Evolutionary conservation across 1,140 invertebrate species (phyloP).

Genomic region (Cotesia vestalis): DNA sequence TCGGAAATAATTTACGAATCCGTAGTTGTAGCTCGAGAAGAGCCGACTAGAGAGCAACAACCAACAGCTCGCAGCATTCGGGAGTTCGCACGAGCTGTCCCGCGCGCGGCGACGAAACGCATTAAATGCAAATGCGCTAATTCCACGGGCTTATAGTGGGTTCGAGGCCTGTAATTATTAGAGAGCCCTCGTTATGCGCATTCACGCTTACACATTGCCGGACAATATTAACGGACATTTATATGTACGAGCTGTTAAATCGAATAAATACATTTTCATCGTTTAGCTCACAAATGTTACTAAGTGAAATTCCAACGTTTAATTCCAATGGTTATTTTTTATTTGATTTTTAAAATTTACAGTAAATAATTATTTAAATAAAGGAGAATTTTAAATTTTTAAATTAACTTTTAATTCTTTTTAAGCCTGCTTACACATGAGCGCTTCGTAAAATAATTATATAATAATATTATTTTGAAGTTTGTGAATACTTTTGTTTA

Average conservation of each 20-base stretch:
- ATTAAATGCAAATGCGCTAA: slow-evolving; percentile 46
- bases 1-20: slow-evolving; percentile 40
- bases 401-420: too few species aligned
- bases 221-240: slow-evolving; percentile 23
- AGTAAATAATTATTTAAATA: too few species aligned
- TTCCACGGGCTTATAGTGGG: slow-evolving; percentile 44
- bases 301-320: background rate
- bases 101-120: slow-evolving; percentile 5
- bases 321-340: too few species aligned
- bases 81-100: slow-evolving; percentile 22
- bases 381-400: too few species aligned
- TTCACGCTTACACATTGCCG: slow-evolving; percentile 7
- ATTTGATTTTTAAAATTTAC: too few species aligned
- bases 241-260: slow-evolving; percentile 18
- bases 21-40: background rate
- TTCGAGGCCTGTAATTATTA: slow-evolving; percentile 47
- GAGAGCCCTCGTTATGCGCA: slow-evolving; percentile 36
- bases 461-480: too few species aligned
- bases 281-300: background rate
- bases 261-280: background rate
- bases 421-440: too few species aligned
- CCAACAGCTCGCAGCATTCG: slow-evolving; percentile 6
- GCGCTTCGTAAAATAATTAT: too few species aligned
- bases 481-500: background rate
- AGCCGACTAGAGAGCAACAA: too few species aligned